These are phyloP conservation scores for Agonopterix arenella DNA, from an alignment of 2,888 invertebrate species.

Conservation along the genomic window DNA sequence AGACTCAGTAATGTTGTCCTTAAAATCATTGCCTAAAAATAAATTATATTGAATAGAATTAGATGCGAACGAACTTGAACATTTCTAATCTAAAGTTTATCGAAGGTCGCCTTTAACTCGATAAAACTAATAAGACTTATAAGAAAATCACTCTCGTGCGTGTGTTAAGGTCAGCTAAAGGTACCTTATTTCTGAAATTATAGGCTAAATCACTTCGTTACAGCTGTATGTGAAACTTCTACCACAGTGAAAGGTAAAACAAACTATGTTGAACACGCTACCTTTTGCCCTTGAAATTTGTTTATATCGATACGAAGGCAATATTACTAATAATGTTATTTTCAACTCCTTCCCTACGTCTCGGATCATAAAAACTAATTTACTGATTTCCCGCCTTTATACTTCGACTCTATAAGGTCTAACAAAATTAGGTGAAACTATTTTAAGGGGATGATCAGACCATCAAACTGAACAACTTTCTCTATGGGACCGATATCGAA, in stretches of 20 bases:
- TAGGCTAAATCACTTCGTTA: conserved; percentile 27
- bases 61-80: no score
- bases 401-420: no score
- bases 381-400: no score
- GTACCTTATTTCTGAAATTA: conserved; percentile 27
- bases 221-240: conserved; percentile 24
- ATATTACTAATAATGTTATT: not conserved
- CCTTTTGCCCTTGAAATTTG: conserved; percentile 41
- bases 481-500: no score
- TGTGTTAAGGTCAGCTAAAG: conserved; percentile 18
- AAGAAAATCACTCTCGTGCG: conserved; percentile 9
- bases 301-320: conserved; percentile 23
- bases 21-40: no score
- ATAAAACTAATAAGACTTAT: not conserved
- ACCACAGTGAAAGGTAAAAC: conserved; percentile 36
- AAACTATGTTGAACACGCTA: conserved; percentile 48
- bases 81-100: not conserved
- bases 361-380: no score
- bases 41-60: no score
- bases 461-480: no score
- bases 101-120: not conserved
- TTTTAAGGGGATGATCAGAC: no score
- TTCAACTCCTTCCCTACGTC: not conserved
- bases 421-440: no score
- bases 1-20: no score